A percentile compares a stretch with the other conserved stretches of the same genome.
phyloP scores from a whole-genome alignment of 2,888 invertebrate species.

The Dorcus hopei region DNA sequence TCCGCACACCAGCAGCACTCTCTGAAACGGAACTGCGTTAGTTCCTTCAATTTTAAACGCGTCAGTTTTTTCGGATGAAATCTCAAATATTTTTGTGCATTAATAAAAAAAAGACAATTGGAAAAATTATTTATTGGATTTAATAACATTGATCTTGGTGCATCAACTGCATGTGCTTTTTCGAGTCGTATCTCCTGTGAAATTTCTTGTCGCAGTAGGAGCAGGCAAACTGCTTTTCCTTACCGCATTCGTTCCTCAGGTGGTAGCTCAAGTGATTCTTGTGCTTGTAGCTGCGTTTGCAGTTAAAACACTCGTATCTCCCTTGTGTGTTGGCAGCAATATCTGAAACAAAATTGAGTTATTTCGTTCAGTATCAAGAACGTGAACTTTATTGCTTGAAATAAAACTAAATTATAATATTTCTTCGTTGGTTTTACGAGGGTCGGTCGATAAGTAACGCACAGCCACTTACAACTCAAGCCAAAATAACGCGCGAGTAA shows the following conservation, averaged over 20 bases:
- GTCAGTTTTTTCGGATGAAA: too few species aligned
- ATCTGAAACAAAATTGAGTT: too few species aligned
- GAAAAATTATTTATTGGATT: too few species aligned
- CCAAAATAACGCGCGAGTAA: too few species aligned
- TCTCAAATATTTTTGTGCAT: too few species aligned
- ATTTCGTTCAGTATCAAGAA: background rate
- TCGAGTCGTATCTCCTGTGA: conserved; percentile 15
- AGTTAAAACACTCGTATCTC: background rate
- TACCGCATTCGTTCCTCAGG: conserved; percentile 8
- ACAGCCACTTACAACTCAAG: too few species aligned
- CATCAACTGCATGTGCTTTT: conserved; percentile 5
- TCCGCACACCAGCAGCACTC: background rate
- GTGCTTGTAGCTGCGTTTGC: background rate
- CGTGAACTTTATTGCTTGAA: background rate
- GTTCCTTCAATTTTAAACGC: too few species aligned
- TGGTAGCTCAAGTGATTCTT: background rate
- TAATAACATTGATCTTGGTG: too few species aligned
- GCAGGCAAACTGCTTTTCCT: conserved; percentile 10
- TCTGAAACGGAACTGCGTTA: background rate
- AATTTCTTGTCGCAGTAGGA: conserved; percentile 13
- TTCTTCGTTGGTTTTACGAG: too few species aligned
- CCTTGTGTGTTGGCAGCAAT: too few species aligned
- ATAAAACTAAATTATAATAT: background rate
- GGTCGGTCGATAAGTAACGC: too few species aligned
- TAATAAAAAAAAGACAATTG: too few species aligned